phyloP scores from a whole-genome alignment of 2,888 invertebrate genomes.

The Agonopterix alstromeriana region DNA sequence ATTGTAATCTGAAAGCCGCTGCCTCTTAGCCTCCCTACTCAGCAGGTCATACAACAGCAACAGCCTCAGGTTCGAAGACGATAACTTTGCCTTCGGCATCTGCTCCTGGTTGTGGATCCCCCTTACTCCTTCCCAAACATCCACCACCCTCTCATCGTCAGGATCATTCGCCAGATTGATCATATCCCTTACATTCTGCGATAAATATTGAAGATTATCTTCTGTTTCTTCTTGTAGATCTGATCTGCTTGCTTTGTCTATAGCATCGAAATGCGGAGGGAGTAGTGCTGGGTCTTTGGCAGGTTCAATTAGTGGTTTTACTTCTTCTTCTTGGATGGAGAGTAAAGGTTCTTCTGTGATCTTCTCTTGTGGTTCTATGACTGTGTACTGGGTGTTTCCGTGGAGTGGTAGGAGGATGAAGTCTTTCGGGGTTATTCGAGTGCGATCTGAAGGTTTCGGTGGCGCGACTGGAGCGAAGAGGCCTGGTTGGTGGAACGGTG shows the following conservation, averaged over 20 bases:
- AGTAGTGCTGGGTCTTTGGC: conserved; percentile 37
- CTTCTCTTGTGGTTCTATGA: conserved; percentile 47
- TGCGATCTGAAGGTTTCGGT: conserved; percentile 47
- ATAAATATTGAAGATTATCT: conserved; percentile 61
- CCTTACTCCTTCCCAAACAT: conserved; percentile 52
- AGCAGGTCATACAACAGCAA: conserved; percentile 79
- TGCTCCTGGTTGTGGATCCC: conserved; percentile 19
- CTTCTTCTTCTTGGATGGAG: conserved; percentile 44
- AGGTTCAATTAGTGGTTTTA: conserved; percentile 57
- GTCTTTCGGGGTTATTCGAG: conserved; percentile 15
- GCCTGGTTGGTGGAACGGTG: conserved; percentile 67
- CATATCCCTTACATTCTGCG: conserved; percentile 57
- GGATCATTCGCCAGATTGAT: conserved; percentile 56
- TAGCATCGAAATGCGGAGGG: conserved; percentile 44
- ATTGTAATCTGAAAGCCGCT: conserved; percentile 77
- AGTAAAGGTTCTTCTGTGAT: conserved; percentile 48
- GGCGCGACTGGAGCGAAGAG: conserved; percentile 72
- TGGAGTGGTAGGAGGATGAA: conserved; percentile 56
- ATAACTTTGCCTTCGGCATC: conserved; percentile 72
- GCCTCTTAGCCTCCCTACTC: conserved; percentile 80
- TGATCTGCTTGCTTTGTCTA: conserved; percentile 44
- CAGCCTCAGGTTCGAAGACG: conserved; percentile 76
- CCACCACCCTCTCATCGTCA: conserved; percentile 48
- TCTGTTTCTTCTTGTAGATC: conserved; percentile 43
- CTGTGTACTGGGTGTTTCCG: conserved; percentile 49